Percentiles rank a stretch among this genome's conserved stretches.
Evolutionary conservation across 2,113 vertebrate species (phyloP).

Genomic region (Grammomys dolichurus): DNA sequence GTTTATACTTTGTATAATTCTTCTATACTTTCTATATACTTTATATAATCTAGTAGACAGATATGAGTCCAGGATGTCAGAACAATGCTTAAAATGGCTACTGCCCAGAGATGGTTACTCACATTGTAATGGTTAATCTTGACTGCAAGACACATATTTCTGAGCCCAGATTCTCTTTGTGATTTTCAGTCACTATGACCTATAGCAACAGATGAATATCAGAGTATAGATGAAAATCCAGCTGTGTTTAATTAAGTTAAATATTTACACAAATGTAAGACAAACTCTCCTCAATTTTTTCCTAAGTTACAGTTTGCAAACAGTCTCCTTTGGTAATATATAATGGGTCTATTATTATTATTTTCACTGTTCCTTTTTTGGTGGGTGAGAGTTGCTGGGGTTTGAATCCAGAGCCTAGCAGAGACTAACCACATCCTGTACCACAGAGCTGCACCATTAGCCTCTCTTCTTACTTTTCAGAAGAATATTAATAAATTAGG

Average conservation of each 20-base stretch:
- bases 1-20: neutral
- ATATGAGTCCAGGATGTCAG: neutral
- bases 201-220: neutral
- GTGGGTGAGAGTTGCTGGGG: neutral
- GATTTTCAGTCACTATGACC: neutral
- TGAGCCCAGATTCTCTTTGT: neutral
- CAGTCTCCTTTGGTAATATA: neutral
- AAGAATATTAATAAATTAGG: neutral
- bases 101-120: neutral
- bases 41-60: neutral
- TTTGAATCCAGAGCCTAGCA: neutral
- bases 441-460: too few species aligned
- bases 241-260: neutral
- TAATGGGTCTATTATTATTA: constrained; percentile 1
- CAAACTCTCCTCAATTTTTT: neutral
- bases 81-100: constrained; percentile 1
- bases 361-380: too few species aligned
- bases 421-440: neutral
- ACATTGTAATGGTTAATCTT: neutral
- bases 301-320: constrained; percentile 4
- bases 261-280: constrained; percentile 17
- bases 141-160: neutral
- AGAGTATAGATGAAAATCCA: neutral
- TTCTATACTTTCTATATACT: neutral
- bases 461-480: constrained; percentile 44